These are phyloP conservation scores for Allacma fusca DNA, from an alignment of 2,888 invertebrate species.

Conservation along the genomic window DNA sequence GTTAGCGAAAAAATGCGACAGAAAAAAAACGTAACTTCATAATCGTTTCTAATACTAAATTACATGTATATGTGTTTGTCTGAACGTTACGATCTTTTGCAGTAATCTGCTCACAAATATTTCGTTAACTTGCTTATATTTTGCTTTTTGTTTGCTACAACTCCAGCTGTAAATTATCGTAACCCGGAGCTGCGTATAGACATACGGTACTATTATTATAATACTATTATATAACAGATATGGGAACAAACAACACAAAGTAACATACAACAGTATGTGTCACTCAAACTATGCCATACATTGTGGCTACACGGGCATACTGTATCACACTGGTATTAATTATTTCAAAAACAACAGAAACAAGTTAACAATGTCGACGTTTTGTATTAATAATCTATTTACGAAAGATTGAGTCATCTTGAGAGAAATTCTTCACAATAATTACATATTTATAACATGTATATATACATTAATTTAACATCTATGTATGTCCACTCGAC, in stretches of 20 bases:
- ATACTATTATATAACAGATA: background rate
- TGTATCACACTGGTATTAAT: background rate
- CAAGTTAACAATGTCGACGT: background rate
- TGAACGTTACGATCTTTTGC: too few species aligned
- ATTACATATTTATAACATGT: background rate
- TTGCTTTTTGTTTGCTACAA: background rate
- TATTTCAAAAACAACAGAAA: background rate
- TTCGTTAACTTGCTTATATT: background rate
- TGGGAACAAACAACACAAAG: background rate
- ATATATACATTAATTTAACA: background rate
- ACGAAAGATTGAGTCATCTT: conserved; percentile 1
- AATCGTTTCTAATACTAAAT: background rate
- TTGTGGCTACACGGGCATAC: background rate
- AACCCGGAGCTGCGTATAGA: background rate
- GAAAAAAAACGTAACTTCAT: background rate
- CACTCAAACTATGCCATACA: background rate
- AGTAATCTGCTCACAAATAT: background rate
- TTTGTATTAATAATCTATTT: background rate
- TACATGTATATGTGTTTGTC: background rate
- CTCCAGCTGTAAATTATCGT: background rate
- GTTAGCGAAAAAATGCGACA: conserved; percentile 10
- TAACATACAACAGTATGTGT: background rate
- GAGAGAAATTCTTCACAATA: background rate
- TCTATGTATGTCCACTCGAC: background rate
- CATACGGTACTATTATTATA: background rate